These are phyloP conservation scores for Chrysomela aeneicollis DNA, from an alignment of 2,888 invertebrate genomes.

Conservation along the genomic window DNA sequence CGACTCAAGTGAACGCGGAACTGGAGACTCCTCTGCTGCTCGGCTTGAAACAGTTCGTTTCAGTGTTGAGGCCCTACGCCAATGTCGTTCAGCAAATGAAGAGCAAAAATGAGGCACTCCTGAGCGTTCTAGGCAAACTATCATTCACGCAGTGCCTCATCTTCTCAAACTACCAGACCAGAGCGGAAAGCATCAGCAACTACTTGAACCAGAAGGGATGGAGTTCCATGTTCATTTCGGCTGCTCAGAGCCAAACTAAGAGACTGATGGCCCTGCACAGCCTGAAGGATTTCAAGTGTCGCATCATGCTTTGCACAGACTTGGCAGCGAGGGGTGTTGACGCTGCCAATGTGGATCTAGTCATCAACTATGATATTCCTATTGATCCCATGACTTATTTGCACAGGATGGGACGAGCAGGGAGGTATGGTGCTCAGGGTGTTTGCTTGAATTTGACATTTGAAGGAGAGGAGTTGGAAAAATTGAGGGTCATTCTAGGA, in stretches of 20 bases:
- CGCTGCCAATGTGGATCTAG: conserved; percentile 89
- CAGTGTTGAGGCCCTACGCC: conserved; percentile 67
- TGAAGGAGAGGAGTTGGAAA: conserved; percentile 69
- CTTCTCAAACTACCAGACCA: conserved; percentile 88
- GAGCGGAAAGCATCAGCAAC: conserved; percentile 81
- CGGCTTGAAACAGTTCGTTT: conserved; percentile 83
- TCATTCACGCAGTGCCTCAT: conserved; percentile 90
- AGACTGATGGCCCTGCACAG: conserved; percentile 79
- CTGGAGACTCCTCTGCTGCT: conserved; percentile 73
- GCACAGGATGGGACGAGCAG: conserved; percentile 95
- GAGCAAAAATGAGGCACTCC: conserved; percentile 71
- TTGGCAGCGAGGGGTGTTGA: conserved; percentile 94
- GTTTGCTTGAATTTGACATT: conserved; percentile 78
- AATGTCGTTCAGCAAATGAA: conserved; percentile 73
- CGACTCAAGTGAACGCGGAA: conserved; percentile 79
- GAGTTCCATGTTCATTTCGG: conserved; percentile 79
- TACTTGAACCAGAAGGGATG: conserved; percentile 77
- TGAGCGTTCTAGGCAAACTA: conserved; percentile 73
- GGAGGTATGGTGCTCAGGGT: conserved; percentile 89
- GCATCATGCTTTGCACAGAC: conserved; percentile 91
- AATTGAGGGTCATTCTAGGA: conserved; percentile 67
- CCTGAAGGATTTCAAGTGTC: conserved; percentile 81
- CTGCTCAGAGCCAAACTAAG: conserved; percentile 80
- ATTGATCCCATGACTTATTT: conserved; percentile 82
- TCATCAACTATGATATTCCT: conserved; percentile 92